Base-by-base conservation (phyloP, 2,888 invertebrate species). In the Catonia carolina region DNA sequence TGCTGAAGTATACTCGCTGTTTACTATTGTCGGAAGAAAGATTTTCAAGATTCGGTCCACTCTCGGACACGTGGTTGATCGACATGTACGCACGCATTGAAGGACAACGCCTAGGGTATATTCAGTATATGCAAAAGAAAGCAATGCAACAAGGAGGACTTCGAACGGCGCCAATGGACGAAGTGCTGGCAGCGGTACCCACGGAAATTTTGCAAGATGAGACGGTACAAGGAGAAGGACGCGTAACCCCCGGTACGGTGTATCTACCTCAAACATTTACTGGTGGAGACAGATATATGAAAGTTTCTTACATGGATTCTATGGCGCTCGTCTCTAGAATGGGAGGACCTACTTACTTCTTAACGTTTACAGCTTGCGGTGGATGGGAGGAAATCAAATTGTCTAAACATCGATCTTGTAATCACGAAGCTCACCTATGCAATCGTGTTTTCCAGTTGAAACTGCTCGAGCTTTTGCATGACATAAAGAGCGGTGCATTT, bases 281-380 rank as follows among this genome's bases (percentile, higher is more conserved):
- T n/a, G 59, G 56, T 36, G 49, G 59, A 12, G 56, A 54, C 10
- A 20, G 56, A 22, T 61, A 56, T 53, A 56, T 56, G 53, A 56
- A 53, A 27, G 12, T 35, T 2, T 39, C 39, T 23, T 56, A 61
- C 37, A 22, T 39, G 37, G 50, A 59, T 31, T 53, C 56, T 1
- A 61, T 58, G 58, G 58, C 35, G 6, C 15, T 58, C 23, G 58
- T 55, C 55, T n/a, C n/a, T n/a, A n/a, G n/a, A n/a, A n/a, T n/a
- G n/a, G n/a, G n/a, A n/a, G n/a, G n/a, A n/a, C n/a, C n/a, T n/a
- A n/a, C n/a, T n/a, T n/a, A n/a, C n/a, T n/a, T n/a, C n/a, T n/a
- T n/a, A n/a, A n/a, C n/a, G 1, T 58, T 60, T 31, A 48, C 56
- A 18, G 35, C 27, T 35, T 41, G 48, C 18, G 55, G 42, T 8